Evolutionary conservation across 2,888 invertebrate species (phyloP), one percentile per base, ranked within the genome.

Genomic region (Troilus luridus): DNA sequence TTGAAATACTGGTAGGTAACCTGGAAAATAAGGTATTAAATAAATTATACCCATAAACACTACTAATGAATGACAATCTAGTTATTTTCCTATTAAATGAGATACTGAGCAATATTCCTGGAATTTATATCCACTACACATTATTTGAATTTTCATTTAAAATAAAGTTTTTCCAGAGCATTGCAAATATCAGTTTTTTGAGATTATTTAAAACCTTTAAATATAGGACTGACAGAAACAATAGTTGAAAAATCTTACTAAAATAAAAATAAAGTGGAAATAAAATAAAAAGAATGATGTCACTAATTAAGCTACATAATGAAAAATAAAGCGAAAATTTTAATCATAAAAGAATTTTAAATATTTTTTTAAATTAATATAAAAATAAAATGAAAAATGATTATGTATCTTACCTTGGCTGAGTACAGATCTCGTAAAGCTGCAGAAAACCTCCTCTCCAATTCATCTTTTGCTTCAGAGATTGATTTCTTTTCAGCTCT

Each of bases 401-500:
- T 59, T 3, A 59, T 3, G 10, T 56, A 54, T 91, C 90, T 88
- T 91, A 92, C 92, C 72, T 92, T 92, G 24, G 92, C 85, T 12
- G 88, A 81, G 62, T 92, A 92, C 85, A 93, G 64, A 89, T 93
- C 93, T 77, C 92, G 91, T 91, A 93, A 89, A 85, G 93, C 92
- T 62, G 92, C 92, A 54, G 92, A 92, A 24, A 93, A 90, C 91
- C 92, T 92, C 14, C 91, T 92, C 91, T 93, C 93, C 14, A 93
- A 92, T 21, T 92, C 92, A 24, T 93, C 92, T 88, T 93, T 93
- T 58, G 93, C 93, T 88, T 93, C 93, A 59, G 93, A 91, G 0
- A 93, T 93, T 85, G 93, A 92, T 88, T 93, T 93, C 91, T 94
- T 94, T 92, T 94, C 93, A 56, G 93, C 93, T 81, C 93, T 92